These are phyloP conservation scores for Macrotis lagotis DNA, from an alignment of 2,113 vertebrate species.

Conservation along the genomic window DNA sequence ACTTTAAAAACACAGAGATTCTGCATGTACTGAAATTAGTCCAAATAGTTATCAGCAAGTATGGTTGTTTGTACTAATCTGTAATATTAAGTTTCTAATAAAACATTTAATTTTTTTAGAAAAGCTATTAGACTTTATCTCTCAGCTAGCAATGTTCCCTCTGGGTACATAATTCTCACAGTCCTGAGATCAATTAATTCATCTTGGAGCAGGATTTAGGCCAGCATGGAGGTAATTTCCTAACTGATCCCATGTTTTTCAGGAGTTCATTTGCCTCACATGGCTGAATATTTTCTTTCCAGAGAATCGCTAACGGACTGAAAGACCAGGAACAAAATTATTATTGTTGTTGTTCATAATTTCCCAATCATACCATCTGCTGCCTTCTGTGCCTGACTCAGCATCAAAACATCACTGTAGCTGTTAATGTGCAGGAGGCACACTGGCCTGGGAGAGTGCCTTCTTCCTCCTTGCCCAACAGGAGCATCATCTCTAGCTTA, in stretches of 20 bases:
- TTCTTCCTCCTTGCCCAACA: background rate
- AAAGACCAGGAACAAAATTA: slow-evolving; percentile 19
- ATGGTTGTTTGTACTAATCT: background rate
- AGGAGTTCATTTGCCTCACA: background rate
- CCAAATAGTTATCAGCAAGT: background rate
- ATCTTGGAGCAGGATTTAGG: background rate
- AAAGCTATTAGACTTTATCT: background rate
- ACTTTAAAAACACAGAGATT: background rate
- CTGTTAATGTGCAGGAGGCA: background rate
- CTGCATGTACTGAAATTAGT: background rate
- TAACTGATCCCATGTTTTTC: slow-evolving; percentile 3
- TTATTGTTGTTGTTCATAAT: background rate
- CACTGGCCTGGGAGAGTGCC: background rate
- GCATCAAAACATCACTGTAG: background rate
- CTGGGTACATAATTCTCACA: background rate
- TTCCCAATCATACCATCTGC: background rate
- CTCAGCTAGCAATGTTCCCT: background rate
- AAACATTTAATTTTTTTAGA: background rate
- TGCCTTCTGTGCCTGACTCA: background rate
- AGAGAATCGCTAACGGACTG: background rate
- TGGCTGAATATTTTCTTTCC: background rate
- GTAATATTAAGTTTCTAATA: background rate
- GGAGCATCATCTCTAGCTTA: background rate
- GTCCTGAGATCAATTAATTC: slow-evolving; percentile 2
- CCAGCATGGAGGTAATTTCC: background rate